phyloP scores from a whole-genome alignment of 2,888 invertebrate species.

The Sceliomorpha sp. region DNA sequence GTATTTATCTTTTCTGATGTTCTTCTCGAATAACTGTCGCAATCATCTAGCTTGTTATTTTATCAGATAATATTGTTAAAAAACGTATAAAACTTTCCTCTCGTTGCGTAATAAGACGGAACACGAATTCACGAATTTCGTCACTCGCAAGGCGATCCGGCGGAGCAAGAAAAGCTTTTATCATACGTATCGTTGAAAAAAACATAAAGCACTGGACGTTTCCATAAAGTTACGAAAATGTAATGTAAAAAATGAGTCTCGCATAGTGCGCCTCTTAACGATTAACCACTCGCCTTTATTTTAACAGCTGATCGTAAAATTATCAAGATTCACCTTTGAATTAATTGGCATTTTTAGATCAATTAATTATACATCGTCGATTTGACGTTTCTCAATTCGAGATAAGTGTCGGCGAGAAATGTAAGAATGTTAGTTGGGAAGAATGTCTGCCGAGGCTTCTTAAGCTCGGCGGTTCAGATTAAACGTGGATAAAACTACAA shows the following conservation, averaged over 20 bases:
- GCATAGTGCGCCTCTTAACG: neutral
- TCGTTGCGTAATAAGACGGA: slow-evolving; percentile 6
- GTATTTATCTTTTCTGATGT: slow-evolving; percentile 5
- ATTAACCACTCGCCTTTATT: neutral
- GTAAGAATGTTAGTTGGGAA: slow-evolving; percentile 45
- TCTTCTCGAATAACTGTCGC: slow-evolving; percentile 3
- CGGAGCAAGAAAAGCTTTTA: neutral
- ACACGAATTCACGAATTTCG: neutral
- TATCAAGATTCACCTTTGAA: slow-evolving; percentile 24
- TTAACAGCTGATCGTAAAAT: slow-evolving; percentile 2
- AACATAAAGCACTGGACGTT: neutral
- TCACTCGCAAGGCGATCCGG: too few species aligned
- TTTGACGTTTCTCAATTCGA: slow-evolving; percentile 42
- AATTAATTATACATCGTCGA: slow-evolving; percentile 54
- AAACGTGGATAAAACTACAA: slow-evolving; percentile 36
- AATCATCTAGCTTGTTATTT: slow-evolving; percentile 9
- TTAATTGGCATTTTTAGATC: slow-evolving; percentile 46
- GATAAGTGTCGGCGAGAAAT: slow-evolving; percentile 46
- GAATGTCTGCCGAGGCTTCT: slow-evolving; percentile 44
- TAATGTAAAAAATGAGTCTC: neutral
- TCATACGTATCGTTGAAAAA: neutral
- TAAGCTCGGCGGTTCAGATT: slow-evolving; percentile 41
- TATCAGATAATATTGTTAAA: slow-evolving; percentile 13
- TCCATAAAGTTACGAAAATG: neutral
- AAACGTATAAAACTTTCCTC: slow-evolving; percentile 6